Evolutionary conservation across 2,888 invertebrate genomes (phyloP).

Genomic region (Noctua pronuba): DNA sequence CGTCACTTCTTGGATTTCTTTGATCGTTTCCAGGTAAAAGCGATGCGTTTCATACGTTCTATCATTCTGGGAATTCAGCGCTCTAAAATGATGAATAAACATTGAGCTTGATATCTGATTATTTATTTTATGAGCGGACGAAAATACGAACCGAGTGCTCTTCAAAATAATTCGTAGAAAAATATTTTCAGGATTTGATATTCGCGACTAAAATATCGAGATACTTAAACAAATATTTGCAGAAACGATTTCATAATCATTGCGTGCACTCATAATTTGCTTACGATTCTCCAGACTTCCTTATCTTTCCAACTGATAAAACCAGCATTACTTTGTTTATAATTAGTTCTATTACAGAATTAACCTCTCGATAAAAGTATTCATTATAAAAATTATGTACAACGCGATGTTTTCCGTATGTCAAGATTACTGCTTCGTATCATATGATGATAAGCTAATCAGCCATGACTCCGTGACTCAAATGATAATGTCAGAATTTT

Average conservation of each 20-base stretch:
- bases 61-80: constrained; percentile 32
- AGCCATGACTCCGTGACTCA: constrained; percentile 36
- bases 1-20: not conserved
- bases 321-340: constrained; percentile 22
- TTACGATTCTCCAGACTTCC: constrained; percentile 31
- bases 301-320: constrained; percentile 44
- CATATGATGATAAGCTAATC: constrained; percentile 55
- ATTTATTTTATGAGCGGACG: constrained; percentile 18
- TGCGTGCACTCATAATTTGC: constrained; percentile 4
- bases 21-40: not conserved
- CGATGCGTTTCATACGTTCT: not conserved
- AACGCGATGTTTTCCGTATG: constrained; percentile 25
- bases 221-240: not conserved
- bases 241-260: constrained; percentile 9
- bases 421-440: constrained; percentile 41
- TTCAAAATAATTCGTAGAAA: not conserved
- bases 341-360: constrained; percentile 20
- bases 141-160: not conserved
- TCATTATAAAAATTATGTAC: constrained; percentile 31
- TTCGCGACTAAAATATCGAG: not conserved
- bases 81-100: constrained; percentile 16
- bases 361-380: constrained; percentile 19
- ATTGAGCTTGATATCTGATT: constrained; percentile 2
- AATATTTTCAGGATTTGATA: not conserved
- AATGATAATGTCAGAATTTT: constrained; percentile 21